Evolutionary conservation across 2,888 invertebrate genomes (phyloP).

Genomic region (Leptopterna dolabrata): DNA sequence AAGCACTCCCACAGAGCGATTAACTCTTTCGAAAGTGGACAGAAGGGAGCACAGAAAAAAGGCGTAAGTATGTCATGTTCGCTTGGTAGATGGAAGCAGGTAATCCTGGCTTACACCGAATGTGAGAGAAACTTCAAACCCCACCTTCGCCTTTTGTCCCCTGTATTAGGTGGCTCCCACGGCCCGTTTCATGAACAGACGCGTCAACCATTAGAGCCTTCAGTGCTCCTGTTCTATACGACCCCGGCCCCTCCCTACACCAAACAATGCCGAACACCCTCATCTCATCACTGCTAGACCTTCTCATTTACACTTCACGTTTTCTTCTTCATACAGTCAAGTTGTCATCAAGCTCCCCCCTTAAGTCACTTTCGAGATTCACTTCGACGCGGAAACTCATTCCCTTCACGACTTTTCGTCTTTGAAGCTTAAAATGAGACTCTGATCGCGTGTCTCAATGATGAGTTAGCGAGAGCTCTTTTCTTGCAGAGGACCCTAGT

Average conservation of each 20-base stretch:
- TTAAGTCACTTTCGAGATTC: neutral
- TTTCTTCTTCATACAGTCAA: neutral
- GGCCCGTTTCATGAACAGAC: constrained; percentile 7
- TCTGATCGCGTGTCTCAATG: neutral
- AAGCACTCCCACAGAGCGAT: neutral
- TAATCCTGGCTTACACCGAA: neutral
- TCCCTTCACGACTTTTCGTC: neutral
- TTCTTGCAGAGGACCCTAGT: neutral
- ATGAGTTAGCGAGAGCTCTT: neutral
- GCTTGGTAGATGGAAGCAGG: neutral
- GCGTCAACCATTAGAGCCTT: neutral
- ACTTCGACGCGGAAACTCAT: neutral
- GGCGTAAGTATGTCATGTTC: neutral
- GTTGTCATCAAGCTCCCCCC: neutral
- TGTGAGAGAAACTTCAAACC: neutral
- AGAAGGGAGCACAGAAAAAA: neutral
- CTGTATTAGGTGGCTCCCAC: neutral
- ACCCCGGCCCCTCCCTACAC: neutral
- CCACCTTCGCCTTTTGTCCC: neutral
- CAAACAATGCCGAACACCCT: constrained; percentile 3
- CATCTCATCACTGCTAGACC: neutral
- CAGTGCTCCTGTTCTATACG: neutral
- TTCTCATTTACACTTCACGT: constrained; percentile 1
- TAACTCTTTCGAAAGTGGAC: neutral
- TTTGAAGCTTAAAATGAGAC: neutral